phyloP scores from a whole-genome alignment of 2,797 vertebrate species.

The Xenops minutus region DNA sequence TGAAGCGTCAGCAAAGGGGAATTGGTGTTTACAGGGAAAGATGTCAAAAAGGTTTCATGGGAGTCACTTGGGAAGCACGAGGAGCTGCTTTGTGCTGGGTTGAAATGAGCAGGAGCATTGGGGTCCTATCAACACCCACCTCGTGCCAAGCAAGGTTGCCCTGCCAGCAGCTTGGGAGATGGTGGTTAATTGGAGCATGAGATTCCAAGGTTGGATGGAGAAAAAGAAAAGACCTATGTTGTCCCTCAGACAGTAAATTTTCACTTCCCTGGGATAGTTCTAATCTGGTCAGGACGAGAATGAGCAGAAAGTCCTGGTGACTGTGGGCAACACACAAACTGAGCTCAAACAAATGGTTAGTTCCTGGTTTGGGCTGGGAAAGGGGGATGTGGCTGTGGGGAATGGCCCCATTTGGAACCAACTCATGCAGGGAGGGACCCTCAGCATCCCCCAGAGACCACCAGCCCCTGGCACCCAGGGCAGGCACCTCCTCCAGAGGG shows the following conservation, averaged over 20 bases:
- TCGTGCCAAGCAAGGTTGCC: neutral
- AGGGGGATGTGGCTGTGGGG: neutral
- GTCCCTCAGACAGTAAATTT: neutral
- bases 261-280: neutral
- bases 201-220: neutral
- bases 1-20: neutral
- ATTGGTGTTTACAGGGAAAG: neutral
- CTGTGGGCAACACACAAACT: fast-evolving
- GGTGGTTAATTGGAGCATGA: neutral
- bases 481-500: neutral
- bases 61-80: fast-evolving
- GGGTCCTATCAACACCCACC: neutral
- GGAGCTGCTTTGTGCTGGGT: neutral
- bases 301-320: neutral
- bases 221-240: fast-evolving
- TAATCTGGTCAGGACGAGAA: neutral
- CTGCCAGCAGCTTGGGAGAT: neutral
- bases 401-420: fast-evolving
- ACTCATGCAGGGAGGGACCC: neutral
- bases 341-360: fast-evolving
- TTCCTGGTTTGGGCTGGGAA: neutral
- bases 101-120: neutral
- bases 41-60: neutral
- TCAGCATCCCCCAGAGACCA: neutral
- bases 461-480: neutral